Percentiles rank a stretch among this genome's conserved stretches.
phyloP scores from a whole-genome alignment of 2,888 invertebrate genomes.

The Schizotus pectinicornis region DNA sequence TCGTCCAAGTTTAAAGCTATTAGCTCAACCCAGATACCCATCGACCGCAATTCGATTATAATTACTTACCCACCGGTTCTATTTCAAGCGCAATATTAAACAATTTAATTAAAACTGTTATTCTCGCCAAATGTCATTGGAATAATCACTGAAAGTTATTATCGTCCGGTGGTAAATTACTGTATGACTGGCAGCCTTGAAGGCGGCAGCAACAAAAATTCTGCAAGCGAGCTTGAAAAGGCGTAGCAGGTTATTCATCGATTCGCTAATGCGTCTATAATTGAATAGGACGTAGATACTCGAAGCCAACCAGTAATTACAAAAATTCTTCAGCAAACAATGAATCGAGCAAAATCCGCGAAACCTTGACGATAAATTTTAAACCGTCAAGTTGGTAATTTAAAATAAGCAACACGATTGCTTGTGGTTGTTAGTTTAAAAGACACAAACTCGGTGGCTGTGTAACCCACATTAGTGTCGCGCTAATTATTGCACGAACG shows the following conservation, averaged over 20 bases:
- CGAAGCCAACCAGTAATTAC: not conserved
- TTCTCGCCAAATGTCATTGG: constrained; percentile 30
- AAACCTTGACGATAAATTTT: not conserved
- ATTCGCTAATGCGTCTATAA: constrained; percentile 1
- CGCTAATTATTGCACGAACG: too few species aligned
- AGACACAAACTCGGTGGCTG: not conserved
- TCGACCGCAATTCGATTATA: too few species aligned
- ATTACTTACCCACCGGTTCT: constrained; percentile 12
- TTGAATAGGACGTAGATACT: too few species aligned
- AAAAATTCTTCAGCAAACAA: not conserved
- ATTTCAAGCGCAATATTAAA: constrained; percentile 12
- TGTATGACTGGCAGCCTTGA: constrained; percentile 34
- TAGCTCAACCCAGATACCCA: too few species aligned
- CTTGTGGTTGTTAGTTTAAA: not conserved
- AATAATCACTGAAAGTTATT: constrained; percentile 32
- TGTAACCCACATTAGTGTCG: too few species aligned
- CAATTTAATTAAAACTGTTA: constrained; percentile 23
- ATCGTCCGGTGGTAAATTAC: constrained; percentile 28
- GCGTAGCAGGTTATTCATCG: constrained; percentile 21
- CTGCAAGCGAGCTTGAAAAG: constrained; percentile 24
- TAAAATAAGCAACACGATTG: not conserved
- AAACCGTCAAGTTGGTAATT: not conserved
- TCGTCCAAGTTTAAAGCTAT: too few species aligned
- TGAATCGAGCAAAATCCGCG: not conserved
- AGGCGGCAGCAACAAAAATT: constrained; percentile 31